These are phyloP conservation scores for Lypha dubia DNA, from an alignment of 2,888 invertebrate species.

Conservation along the genomic window DNA sequence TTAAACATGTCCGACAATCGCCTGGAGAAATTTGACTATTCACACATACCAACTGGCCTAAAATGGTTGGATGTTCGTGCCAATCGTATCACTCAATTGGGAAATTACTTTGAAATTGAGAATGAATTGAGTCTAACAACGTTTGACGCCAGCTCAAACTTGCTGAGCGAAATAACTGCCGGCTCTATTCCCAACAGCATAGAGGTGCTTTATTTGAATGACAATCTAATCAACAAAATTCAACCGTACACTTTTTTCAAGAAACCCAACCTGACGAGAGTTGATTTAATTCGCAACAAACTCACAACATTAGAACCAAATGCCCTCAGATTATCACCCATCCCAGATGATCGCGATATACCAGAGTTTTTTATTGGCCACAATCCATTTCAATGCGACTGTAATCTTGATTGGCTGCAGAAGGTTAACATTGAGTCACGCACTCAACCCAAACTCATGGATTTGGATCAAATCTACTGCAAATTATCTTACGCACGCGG, in stretches of 20 bases:
- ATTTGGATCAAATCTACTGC: constrained; percentile 94
- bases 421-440: constrained; percentile 92
- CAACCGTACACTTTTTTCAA: constrained; percentile 95
- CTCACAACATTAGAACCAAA: constrained; percentile 95
- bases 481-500: constrained; percentile 93
- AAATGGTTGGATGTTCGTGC: constrained; percentile 96
- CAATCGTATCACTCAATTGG: constrained; percentile 92
- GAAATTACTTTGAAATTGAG: constrained; percentile 89
- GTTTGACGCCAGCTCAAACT: constrained; percentile 94
- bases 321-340: constrained; percentile 91
- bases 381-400: constrained; percentile 97
- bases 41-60: constrained; percentile 91
- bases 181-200: constrained; percentile 92
- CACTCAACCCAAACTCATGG: constrained; percentile 94
- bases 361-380: constrained; percentile 96
- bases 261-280: constrained; percentile 94
- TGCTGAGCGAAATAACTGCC: constrained; percentile 90
- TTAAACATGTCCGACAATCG: constrained; percentile 96
- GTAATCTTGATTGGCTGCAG: constrained; percentile 97
- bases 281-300: constrained; percentile 96
- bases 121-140: constrained; percentile 90
- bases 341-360: constrained; percentile 89
- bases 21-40: constrained; percentile 94
- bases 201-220: constrained; percentile 93
- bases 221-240: constrained; percentile 93